These are phyloP conservation scores for Leucophenga montana DNA, from an alignment of 2,888 invertebrate genomes.

Conservation along the genomic window DNA sequence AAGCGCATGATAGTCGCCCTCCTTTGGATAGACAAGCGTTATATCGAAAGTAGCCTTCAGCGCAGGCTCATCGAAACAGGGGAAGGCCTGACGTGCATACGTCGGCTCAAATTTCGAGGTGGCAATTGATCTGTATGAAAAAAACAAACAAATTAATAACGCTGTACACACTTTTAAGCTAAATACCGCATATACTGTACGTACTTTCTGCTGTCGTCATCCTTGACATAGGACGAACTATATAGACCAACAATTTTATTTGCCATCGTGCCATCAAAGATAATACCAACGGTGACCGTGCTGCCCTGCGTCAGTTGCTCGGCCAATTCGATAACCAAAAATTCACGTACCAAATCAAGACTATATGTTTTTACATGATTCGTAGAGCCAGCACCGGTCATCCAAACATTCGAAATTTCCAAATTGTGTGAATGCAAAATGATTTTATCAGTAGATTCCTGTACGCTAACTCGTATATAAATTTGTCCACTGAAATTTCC, in stretches of 20 bases:
- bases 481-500: conserved; percentile 77
- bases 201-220: conserved; percentile 58
- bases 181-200: conserved; percentile 9
- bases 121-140: conserved; percentile 87
- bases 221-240: conserved; percentile 78
- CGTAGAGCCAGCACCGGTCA: conserved; percentile 50
- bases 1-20: conserved; percentile 80
- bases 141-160: conserved; percentile 66
- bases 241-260: conserved; percentile 84
- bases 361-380: conserved; percentile 45
- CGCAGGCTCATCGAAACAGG: conserved; percentile 95
- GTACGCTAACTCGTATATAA: conserved; percentile 73
- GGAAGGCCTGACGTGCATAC: conserved; percentile 93
- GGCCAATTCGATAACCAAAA: conserved; percentile 62
- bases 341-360: conserved; percentile 61
- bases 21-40: conserved; percentile 81
- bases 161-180: neutral
- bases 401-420: conserved; percentile 62
- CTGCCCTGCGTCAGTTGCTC: conserved; percentile 43
- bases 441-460: conserved; percentile 73
- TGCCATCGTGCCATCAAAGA: conserved; percentile 79
- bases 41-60: conserved; percentile 91
- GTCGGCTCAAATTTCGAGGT: conserved; percentile 97
- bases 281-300: conserved; percentile 47
- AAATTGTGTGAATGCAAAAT: conserved; percentile 79